A percentile compares a stretch with the other conserved stretches of the same genome.
Conservation (phyloP, 2,113 vertebrate genomes). For the Rhinolophus sinicus region DNA sequence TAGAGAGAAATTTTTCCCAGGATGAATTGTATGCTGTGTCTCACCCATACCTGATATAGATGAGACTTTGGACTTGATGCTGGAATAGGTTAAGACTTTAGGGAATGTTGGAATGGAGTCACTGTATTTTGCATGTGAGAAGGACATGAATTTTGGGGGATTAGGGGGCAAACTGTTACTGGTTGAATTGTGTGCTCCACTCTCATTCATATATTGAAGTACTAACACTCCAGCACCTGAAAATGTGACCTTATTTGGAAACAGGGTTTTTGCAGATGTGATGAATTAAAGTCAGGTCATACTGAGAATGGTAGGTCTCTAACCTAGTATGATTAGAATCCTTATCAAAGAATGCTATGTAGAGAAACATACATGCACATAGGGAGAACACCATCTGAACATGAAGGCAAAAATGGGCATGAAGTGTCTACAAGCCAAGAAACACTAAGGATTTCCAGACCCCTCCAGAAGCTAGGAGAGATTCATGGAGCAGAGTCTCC, state of each 20-base stretch:
- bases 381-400: not conserved
- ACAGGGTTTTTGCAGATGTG: not conserved
- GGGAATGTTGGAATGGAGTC: not conserved
- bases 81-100: not conserved
- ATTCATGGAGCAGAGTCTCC: not conserved
- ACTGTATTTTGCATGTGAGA: not conserved
- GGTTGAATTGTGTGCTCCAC: not conserved
- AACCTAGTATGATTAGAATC: not conserved
- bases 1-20: not conserved
- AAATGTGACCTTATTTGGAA: constrained; percentile 6
- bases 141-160: not conserved
- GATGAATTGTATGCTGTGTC: not conserved
- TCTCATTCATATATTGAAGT: not conserved
- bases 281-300: not conserved
- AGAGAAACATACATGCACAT: not conserved
- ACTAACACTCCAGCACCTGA: not conserved
- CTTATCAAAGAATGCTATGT: not conserved
- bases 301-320: not conserved
- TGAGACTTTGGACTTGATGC: not conserved
- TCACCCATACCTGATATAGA: not conserved
- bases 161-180: not conserved
- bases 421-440: not conserved
- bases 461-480: not conserved
- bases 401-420: not conserved
- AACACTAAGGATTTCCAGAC: not conserved